Evolutionary conservation across 1,140 invertebrate genomes (phyloP).

Genomic region (Drosophila sproati): DNA sequence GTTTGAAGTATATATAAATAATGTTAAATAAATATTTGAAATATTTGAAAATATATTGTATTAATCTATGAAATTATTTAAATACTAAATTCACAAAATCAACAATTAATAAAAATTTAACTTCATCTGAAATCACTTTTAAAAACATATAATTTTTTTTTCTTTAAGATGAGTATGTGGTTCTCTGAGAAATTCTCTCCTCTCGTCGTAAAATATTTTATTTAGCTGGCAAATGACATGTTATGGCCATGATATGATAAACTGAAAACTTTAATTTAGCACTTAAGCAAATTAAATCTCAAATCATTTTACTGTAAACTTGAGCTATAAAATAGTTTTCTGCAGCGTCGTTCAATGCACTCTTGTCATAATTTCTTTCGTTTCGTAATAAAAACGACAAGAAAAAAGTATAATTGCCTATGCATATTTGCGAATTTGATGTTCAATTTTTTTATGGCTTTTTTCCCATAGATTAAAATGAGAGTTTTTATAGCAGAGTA

Average conservation of each 20-base stretch:
- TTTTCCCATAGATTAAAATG: slow-evolving; percentile 66
- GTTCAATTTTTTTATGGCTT: slow-evolving; percentile 57
- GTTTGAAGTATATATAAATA: not conserved
- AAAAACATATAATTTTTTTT: no score
- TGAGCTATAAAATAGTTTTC: slow-evolving; percentile 17
- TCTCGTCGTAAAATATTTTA: slow-evolving; percentile 2
- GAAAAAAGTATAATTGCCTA: slow-evolving; percentile 50
- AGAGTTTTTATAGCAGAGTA: slow-evolving; percentile 44
- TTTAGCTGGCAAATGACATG: not conserved
- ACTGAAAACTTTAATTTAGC: slow-evolving; percentile 29
- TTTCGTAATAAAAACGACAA: slow-evolving; percentile 1
- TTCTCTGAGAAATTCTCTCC: no score
- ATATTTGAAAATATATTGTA: no score
- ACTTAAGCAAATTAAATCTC: slow-evolving; percentile 30
- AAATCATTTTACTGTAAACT: slow-evolving; percentile 17
- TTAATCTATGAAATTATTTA: no score
- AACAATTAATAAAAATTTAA: no score
- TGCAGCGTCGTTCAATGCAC: not conserved
- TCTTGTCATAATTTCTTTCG: not conserved
- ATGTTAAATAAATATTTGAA: no score
- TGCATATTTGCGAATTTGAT: slow-evolving; percentile 57
- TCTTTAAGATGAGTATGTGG: no score
- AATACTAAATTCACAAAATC: no score
- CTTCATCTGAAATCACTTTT: no score
- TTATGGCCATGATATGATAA: slow-evolving; percentile 18